These are phyloP conservation scores for Drosophila pseudoananassae DNA, from an alignment of 1,140 invertebrate genomes.

Conservation along the genomic window DNA sequence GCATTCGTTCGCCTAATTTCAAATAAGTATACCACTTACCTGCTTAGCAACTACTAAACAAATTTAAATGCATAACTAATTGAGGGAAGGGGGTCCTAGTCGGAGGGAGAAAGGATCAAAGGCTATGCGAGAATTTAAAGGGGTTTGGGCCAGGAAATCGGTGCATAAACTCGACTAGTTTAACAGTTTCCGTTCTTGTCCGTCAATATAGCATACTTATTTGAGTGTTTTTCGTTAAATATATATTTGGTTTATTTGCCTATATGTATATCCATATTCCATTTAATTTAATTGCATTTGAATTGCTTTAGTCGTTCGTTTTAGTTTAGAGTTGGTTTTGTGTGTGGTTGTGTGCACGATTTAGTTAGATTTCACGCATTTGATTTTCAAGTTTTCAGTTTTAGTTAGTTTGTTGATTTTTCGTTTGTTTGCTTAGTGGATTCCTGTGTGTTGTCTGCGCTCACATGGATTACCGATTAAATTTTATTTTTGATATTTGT, in stretches of 20 bases:
- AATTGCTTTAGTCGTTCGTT: constrained; percentile 22
- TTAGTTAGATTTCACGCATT: constrained; percentile 27
- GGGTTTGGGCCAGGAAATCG: constrained; percentile 35
- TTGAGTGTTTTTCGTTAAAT: constrained; percentile 9
- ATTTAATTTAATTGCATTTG: constrained; percentile 52
- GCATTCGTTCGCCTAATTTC: constrained; percentile 58
- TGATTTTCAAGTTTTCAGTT: constrained; percentile 25
- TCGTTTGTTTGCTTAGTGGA: constrained; percentile 48
- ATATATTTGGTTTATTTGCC: constrained; percentile 12
- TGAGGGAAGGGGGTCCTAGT: constrained; percentile 1
- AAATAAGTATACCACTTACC: constrained; percentile 68
- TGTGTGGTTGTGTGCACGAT: constrained; percentile 4
- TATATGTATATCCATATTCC: constrained; percentile 14
- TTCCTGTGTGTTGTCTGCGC: constrained; percentile 15
- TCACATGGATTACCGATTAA: constrained; percentile 38
- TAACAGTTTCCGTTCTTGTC: constrained; percentile 23
- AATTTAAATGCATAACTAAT: constrained; percentile 58
- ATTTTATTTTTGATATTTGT: constrained; percentile 50
- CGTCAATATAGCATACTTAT: constrained; percentile 39
- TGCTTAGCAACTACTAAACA: constrained; percentile 67
- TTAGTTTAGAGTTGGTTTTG: constrained; percentile 27
- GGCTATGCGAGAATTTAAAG: neutral
- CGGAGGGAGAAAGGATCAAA: neutral
- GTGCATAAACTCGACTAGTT: constrained; percentile 25
- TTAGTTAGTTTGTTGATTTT: constrained; percentile 53